phyloP scores from a whole-genome alignment of 2,888 invertebrate species.

The Ornithoptera alexandrae region DNA sequence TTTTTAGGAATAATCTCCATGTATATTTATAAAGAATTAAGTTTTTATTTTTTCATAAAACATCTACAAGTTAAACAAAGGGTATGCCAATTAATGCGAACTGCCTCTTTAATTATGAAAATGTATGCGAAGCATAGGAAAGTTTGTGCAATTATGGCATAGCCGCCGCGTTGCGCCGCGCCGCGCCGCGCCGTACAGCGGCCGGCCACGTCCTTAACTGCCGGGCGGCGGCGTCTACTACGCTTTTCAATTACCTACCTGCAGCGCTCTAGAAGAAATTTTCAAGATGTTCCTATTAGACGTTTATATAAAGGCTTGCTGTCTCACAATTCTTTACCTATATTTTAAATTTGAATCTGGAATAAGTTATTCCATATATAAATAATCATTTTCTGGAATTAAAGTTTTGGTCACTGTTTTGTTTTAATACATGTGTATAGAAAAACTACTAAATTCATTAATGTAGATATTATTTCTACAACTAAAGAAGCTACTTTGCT shows the following conservation, averaged over 20 bases:
- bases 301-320: conserved; percentile 39
- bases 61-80: conserved; percentile 40
- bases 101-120: conserved; percentile 77
- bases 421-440: background rate
- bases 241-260: conserved; percentile 71
- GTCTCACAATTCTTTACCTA: conserved; percentile 12
- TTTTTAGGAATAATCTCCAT: too few relatives aligned
- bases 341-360: background rate
- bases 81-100: conserved; percentile 66
- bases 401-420: background rate
- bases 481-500: conserved; percentile 38
- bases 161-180: conserved; percentile 47
- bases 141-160: conserved; percentile 76
- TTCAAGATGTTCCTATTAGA: conserved; percentile 56
- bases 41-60: background rate
- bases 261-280: conserved; percentile 54
- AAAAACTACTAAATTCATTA: background rate
- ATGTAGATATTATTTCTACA: conserved; percentile 26
- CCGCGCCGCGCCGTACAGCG: conserved; percentile 46
- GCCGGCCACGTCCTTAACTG: conserved; percentile 64
- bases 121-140: conserved; percentile 78
- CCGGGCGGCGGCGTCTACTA: conserved; percentile 58
- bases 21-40: too few relatives aligned
- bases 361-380: too few relatives aligned
- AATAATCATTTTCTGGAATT: too few relatives aligned